A percentile compares a stretch with the other conserved stretches of the same genome.
These are phyloP conservation scores for Campylorhamphus procurvoides DNA, from an alignment of 2,113 vertebrate species.

Conservation along the genomic window DNA sequence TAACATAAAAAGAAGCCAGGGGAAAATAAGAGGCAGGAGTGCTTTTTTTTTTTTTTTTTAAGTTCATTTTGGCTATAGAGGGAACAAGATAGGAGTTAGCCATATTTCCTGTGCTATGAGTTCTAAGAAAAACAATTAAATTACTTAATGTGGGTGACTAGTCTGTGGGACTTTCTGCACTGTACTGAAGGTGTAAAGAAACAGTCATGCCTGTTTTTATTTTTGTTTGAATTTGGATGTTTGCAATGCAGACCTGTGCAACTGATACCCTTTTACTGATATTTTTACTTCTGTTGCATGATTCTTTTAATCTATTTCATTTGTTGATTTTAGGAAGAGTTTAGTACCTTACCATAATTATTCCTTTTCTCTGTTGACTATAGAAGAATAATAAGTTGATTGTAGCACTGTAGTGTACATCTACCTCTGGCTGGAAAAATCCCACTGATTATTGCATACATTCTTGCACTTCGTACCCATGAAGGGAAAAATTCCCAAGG, in stretches of 20 bases:
- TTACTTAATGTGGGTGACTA: not conserved
- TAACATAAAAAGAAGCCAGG: not conserved
- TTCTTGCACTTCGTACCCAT: not conserved
- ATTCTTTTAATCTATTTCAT: not conserved
- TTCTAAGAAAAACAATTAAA: not conserved
- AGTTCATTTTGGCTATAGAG: not conserved
- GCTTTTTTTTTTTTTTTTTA: not conserved
- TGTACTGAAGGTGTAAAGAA: not conserved
- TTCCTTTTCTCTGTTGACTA: not conserved
- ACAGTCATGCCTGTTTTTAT: accelerated
- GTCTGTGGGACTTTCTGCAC: not conserved
- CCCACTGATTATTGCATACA: not conserved
- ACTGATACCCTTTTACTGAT: not conserved
- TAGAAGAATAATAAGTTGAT: not conserved
- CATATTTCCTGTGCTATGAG: not conserved
- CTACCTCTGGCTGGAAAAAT: not conserved
- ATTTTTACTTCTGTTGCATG: not conserved
- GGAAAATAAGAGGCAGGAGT: not conserved
- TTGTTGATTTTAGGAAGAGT: not conserved
- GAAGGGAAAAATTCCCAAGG: not conserved
- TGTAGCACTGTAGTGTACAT: not conserved
- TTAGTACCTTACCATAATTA: not conserved
- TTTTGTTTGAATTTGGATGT: not conserved
- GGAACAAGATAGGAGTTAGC: not conserved
- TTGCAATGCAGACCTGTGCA: not conserved